Evolutionary conservation across 2,113 vertebrate genomes (phyloP).

Genomic region (Cricetomys ansorgei): DNA sequence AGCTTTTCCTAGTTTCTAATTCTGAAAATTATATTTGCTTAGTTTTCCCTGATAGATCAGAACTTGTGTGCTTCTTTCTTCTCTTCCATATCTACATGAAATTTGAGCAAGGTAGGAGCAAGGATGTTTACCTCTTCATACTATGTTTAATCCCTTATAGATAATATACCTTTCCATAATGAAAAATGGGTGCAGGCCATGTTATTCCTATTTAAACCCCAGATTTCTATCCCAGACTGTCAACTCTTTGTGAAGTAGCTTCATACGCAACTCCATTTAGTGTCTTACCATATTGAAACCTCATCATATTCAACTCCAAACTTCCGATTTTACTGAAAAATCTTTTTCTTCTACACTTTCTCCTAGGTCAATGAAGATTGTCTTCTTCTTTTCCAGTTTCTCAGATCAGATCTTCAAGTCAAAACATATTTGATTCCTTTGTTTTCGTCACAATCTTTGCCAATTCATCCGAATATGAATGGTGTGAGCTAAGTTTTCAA

Average conservation of each 20-base stretch:
- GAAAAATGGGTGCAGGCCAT: background rate
- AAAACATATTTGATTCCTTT: background rate
- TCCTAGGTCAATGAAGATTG: background rate
- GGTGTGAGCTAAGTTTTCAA: background rate
- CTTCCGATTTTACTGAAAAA: background rate
- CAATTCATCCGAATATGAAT: background rate
- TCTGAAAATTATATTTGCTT: background rate
- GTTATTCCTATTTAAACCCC: background rate
- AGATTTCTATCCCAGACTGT: background rate
- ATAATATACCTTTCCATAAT: background rate
- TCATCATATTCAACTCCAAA: background rate
- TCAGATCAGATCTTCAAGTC: background rate
- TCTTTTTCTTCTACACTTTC: background rate
- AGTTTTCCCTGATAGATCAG: background rate
- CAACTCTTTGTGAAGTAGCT: background rate
- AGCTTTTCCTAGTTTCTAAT: background rate
- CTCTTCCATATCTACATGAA: background rate
- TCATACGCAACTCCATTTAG: background rate
- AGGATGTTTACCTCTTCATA: background rate
- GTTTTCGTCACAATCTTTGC: background rate
- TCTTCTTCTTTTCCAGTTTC: background rate
- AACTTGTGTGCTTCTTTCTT: background rate
- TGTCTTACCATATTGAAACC: background rate
- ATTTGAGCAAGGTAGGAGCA: background rate
- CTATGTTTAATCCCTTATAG: background rate